A percentile compares a stretch with the other conserved stretches of the same genome.
These are phyloP conservation scores for Bambusicola thoracicus DNA, from an alignment of 2,113 vertebrate genomes.

Conservation along the genomic window DNA sequence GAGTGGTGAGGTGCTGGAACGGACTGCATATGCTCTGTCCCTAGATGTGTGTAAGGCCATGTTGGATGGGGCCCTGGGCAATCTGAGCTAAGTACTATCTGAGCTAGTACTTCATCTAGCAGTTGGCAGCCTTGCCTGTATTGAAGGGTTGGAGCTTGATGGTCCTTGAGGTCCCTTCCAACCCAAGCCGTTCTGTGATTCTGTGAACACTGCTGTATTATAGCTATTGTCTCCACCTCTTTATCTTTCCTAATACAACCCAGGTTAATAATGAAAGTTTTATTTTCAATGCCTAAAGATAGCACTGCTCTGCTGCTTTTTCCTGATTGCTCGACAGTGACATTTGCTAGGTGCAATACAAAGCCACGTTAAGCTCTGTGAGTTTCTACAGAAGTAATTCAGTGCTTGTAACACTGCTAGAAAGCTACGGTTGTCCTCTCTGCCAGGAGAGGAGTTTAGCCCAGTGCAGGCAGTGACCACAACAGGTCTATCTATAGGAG, in stretches of 20 bases:
- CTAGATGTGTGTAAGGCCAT: no score
- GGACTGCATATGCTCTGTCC: no score
- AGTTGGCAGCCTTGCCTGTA: no score
- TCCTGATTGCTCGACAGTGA: fast-evolving
- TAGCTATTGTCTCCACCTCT: neutral
- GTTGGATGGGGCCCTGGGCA: no score
- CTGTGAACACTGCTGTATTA: neutral
- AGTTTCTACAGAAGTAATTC: neutral
- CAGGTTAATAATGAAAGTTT: neutral
- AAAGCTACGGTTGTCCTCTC: neutral
- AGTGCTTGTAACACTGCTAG: neutral
- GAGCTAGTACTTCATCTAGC: no score
- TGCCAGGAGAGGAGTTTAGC: neutral
- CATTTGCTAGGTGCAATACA: neutral
- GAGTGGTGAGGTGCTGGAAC: no score
- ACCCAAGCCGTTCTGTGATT: no score
- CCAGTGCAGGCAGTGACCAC: neutral
- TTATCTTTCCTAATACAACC: neutral
- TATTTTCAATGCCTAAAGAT: neutral
- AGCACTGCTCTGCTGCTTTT: neutral
- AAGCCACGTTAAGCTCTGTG: neutral
- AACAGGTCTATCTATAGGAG: neutral
- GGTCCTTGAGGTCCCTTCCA: no score
- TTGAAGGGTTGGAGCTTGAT: no score
- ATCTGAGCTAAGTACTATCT: no score